Percentiles rank a stretch among this genome's conserved stretches.
Conservation (phyloP, 2,888 invertebrate genomes). For the Megaustenia siamemsis region DNA sequence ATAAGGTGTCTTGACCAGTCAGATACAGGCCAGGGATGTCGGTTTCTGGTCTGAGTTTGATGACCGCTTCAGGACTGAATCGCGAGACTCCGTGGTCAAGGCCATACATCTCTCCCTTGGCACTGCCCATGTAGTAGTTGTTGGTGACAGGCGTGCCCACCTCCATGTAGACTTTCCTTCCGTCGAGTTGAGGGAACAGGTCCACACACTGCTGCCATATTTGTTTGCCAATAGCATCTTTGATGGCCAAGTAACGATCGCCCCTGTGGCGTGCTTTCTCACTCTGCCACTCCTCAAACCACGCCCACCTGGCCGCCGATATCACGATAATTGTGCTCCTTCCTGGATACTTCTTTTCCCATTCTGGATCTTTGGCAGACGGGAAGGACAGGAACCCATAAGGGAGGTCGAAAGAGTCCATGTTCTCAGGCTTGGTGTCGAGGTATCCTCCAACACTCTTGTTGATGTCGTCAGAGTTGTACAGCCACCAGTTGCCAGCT, state of each 20-base stretch:
- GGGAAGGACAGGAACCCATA: slow-evolving; percentile 80
- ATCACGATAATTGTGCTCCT: slow-evolving; percentile 75
- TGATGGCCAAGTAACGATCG: slow-evolving; percentile 75
- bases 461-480: slow-evolving; percentile 68
- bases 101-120: slow-evolving; percentile 76
- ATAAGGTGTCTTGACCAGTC: slow-evolving; percentile 75
- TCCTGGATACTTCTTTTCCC: slow-evolving; percentile 76
- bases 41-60: slow-evolving; percentile 75
- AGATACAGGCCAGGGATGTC: slow-evolving; percentile 71
- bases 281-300: slow-evolving; percentile 77
- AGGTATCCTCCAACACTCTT: slow-evolving; percentile 64
- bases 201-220: slow-evolving; percentile 71
- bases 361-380: slow-evolving; percentile 79
- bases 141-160: slow-evolving; percentile 76
- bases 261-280: slow-evolving; percentile 74
- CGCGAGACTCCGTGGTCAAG: slow-evolving; percentile 70
- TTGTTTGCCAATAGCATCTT: slow-evolving; percentile 70
- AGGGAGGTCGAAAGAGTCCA: slow-evolving; percentile 72
- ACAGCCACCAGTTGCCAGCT: slow-evolving; percentile 75
- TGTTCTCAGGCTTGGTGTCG: slow-evolving; percentile 67
- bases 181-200: slow-evolving; percentile 75
- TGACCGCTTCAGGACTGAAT: slow-evolving; percentile 69
- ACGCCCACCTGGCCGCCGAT: slow-evolving; percentile 75
- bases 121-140: slow-evolving; percentile 73
- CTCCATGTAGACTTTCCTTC: slow-evolving; percentile 75